A percentile compares a stretch with the other conserved stretches of the same genome.
These are phyloP conservation scores for Acanthosoma haemorrhoidale DNA, from an alignment of 2,888 invertebrate genomes.

Conservation along the genomic window DNA sequence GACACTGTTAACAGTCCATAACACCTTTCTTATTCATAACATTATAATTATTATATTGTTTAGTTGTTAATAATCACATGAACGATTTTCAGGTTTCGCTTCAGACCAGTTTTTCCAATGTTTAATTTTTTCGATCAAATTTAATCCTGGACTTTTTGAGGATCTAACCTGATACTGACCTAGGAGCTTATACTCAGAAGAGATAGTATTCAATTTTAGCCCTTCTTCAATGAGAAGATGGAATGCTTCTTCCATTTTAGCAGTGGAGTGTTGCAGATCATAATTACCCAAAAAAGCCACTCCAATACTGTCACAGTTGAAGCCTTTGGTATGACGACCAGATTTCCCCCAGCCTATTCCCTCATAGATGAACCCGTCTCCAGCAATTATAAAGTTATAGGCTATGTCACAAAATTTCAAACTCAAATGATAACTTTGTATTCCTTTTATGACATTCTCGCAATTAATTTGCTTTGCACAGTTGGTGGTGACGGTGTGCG, in stretches of 20 bases:
- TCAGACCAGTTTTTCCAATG: background rate
- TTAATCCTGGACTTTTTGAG: background rate
- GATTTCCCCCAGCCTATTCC: background rate
- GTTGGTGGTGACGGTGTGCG: background rate
- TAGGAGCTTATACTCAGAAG: conserved; percentile 2
- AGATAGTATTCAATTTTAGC: background rate
- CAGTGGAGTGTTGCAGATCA: background rate
- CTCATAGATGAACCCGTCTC: conserved; percentile 7
- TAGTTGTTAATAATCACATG: background rate
- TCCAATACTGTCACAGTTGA: conserved; percentile 6
- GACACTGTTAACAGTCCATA: no score
- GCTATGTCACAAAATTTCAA: background rate
- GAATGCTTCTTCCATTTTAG: background rate
- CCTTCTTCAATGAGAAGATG: background rate
- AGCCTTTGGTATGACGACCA: background rate
- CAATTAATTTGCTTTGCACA: background rate
- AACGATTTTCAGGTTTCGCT: background rate
- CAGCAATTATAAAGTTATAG: background rate
- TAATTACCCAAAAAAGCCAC: conserved; percentile 1
- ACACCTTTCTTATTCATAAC: no score
- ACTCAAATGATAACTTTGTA: background rate
- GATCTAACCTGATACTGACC: background rate
- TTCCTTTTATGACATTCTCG: background rate
- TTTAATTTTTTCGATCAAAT: background rate
- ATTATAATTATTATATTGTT: no score